phyloP scores from a whole-genome alignment of 2,888 invertebrate genomes.

The Nipponacmea schrenckii region DNA sequence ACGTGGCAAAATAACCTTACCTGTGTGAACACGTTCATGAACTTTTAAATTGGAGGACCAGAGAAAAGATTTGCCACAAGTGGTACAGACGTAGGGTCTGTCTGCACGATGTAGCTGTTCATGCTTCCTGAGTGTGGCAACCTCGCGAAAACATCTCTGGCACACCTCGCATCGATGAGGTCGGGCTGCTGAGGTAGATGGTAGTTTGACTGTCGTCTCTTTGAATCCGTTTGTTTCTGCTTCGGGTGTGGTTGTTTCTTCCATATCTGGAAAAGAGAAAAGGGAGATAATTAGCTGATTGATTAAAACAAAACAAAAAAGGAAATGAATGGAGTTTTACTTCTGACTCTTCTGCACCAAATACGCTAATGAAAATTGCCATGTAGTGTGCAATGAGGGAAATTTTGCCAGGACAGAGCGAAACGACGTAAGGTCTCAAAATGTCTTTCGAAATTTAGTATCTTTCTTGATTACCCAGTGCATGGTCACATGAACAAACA shows the following conservation, averaged over 20 bases:
- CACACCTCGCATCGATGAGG: constrained; percentile 59
- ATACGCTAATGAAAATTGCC: not conserved
- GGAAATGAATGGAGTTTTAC: not conserved
- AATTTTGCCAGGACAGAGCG: not conserved
- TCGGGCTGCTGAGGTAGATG: constrained; percentile 47
- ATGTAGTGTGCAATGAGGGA: no score
- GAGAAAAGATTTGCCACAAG: constrained; percentile 59
- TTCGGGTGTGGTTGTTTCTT: constrained; percentile 29
- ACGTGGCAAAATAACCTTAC: constrained; percentile 35
- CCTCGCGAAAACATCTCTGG: constrained; percentile 57
- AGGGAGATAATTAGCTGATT: not conserved
- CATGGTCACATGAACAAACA: no score
- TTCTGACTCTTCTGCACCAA: not conserved
- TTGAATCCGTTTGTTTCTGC: constrained; percentile 18
- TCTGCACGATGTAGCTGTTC: constrained; percentile 59
- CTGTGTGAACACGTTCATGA: constrained; percentile 57
- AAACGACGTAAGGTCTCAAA: no score
- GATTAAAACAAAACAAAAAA: not conserved
- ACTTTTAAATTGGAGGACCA: constrained; percentile 62
- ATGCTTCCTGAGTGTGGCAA: constrained; percentile 57
- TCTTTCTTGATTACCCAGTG: no score
- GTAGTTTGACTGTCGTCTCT: constrained; percentile 33
- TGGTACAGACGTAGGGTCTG: constrained; percentile 57
- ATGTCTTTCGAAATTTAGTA: no score
- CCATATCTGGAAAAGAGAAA: constrained; percentile 42